phyloP scores from a whole-genome alignment of 2,113 vertebrate species.

The Pitta sordida region DNA sequence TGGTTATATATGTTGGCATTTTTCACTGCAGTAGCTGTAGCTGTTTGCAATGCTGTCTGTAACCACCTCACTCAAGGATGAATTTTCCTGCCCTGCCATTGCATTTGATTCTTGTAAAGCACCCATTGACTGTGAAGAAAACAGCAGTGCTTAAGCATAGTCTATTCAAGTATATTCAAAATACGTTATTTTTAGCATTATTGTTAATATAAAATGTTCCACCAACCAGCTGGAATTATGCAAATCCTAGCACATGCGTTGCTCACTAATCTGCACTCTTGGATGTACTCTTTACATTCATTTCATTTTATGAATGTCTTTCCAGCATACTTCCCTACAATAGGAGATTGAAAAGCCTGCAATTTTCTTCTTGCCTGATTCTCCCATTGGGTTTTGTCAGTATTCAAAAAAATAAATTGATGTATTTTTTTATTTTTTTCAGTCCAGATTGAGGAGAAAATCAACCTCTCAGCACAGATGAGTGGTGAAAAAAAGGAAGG shows the following conservation, averaged over 20 bases:
- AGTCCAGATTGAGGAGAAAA: background rate
- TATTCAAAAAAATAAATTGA: constrained; percentile 30
- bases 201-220: constrained; percentile 56
- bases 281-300: constrained; percentile 59
- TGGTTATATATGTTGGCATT: background rate
- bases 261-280: constrained; percentile 56
- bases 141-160: constrained; percentile 19
- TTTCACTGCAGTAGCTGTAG: background rate
- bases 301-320: constrained; percentile 63
- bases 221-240: constrained; percentile 59
- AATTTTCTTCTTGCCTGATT: constrained; percentile 62
- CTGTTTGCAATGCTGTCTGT: constrained; percentile 14
- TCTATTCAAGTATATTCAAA: constrained; percentile 63
- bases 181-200: constrained; percentile 67
- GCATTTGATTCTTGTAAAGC: constrained; percentile 16
- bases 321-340: constrained; percentile 47
- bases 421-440: background rate
- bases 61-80: constrained; percentile 14
- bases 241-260: constrained; percentile 52
- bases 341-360: constrained; percentile 58
- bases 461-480: constrained; percentile 8
- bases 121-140: constrained; percentile 23
- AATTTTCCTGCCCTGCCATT: constrained; percentile 30
- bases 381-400: constrained; percentile 44
- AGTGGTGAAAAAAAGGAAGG: background rate